These are phyloP conservation scores for Mus spretus DNA, from an alignment of 2,797 vertebrate species.

Conservation along the genomic window DNA sequence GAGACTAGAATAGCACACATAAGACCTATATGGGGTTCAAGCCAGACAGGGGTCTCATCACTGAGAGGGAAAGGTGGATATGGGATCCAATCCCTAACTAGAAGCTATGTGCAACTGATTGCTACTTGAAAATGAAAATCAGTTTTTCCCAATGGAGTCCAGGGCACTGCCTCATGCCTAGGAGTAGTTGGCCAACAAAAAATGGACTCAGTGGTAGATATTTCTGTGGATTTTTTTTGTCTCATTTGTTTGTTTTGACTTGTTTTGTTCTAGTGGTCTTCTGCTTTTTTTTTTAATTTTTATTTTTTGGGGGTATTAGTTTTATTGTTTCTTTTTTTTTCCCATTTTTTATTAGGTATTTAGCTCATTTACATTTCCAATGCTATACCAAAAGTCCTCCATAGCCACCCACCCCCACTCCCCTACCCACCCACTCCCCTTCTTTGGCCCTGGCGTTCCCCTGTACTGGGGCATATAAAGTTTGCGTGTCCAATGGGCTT, in stretches of 20 bases:
- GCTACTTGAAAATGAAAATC: not conserved
- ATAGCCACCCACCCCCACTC: no score
- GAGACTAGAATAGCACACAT: no score
- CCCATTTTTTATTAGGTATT: no score
- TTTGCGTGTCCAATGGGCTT: no score
- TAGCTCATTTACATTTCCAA: no score
- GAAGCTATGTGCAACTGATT: not conserved
- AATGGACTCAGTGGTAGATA: not conserved
- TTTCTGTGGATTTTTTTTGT: not conserved
- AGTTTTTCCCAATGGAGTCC: not conserved
- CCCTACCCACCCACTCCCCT: no score
- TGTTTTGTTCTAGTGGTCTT: not conserved
- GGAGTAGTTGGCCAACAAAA: not conserved
- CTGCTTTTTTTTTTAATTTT: not conserved
- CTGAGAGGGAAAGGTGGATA: not conserved
- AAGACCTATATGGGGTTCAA: not conserved
- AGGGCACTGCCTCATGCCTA: not conserved
- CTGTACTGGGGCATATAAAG: no score
- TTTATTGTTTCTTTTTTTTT: no score
- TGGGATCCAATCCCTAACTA: not conserved
- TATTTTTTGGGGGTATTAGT: not conserved
- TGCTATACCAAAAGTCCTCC: no score
- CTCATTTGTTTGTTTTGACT: not conserved
- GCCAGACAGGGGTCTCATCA: not conserved
- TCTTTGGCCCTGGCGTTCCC: no score